Base-by-base conservation (phyloP, 2,113 vertebrate genomes). In the Crotophaga sulcirostris region DNA sequence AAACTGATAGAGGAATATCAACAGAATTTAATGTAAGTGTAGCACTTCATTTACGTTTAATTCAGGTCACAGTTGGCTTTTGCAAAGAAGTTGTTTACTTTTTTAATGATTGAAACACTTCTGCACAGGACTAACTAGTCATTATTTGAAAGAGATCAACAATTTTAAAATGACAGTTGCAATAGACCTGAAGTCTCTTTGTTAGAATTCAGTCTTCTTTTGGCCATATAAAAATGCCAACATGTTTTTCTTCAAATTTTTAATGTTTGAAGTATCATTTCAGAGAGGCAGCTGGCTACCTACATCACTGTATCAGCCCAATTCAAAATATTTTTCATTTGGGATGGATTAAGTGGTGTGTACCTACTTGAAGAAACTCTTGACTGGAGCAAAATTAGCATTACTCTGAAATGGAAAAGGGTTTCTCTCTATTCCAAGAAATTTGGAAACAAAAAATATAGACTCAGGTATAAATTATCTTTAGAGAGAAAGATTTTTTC, bases 1-100 rank as follows among this genome's bases (percentile, higher is more conserved):
- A 99, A 98, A 99, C 99, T 0, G 99, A 99, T 97, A 93, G 99
- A 94, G 99, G 99, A 11, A 3, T 99, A 40, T 99, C 99, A 5
- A 97, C 98, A 7, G 99, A 99, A 70, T 94, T 99, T 17, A 99
- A 98, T 10, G 99, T 99, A 97, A 98, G 98, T 95, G 56, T 16
- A 13, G 34, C 72, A 16, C 55, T 74, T 84, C 8, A 3, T 87
- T 54, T 54, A 18, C 18, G 8, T 66, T 36, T 85, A 64, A 33
- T 26, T 49, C 20, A 55, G 25, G 28, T 83, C 62, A 44, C 31
- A 47, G 13, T 9, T 60, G 78, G 47, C 7, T 76, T 68, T 89
- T 7, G 5, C 51, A 59, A 38, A 26, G 69, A 21, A 0, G 67
- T 81, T 10, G 6, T 75, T 87, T 38, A 7, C 20, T 60, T 92